Evolutionary conservation across 2,888 invertebrate species (phyloP), one percentile per base, ranked within the genome.

Genomic region (Drosophila ustulata): DNA sequence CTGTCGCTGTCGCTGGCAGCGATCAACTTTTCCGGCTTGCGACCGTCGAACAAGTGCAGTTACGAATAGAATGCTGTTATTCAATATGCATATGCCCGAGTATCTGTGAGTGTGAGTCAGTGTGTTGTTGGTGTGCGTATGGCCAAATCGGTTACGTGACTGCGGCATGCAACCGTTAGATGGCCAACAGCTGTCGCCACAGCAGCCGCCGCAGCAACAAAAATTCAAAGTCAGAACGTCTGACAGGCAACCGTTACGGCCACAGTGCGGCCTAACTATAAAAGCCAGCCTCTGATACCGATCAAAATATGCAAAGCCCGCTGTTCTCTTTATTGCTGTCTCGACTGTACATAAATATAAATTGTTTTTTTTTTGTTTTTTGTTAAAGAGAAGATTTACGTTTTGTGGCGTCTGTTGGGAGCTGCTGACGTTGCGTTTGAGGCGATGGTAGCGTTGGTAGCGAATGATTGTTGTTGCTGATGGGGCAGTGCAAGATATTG

Each of bases 81-180:
- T 78, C 82, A 82, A 82, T 82, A 84, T 82, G 82, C 87, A 87
- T 80, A 81, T 65, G 66, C 53, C 47, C 1, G 18, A 46, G 51
- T 66, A 13, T 49, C 41, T 65, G 47, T 39, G 11, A 1, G 5
- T 25, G 18, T 25, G 13, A 25, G 23, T 67, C 18, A 46, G 34
- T 64, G 65, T 59, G 64, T 51, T 59, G 43, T 56, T 50, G 74
- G 59, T 59, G 72, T 66, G 71, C 71, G 47, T 67, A 57, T 45
- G 34, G 34, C 34, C 56, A 72, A 81, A 81, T 84, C 84, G 82
- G 84, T 82, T 82, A 82, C 82, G 82, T 82, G 82, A 82, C 87
- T 84, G 73, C 59, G 71, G 79, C 71, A 66, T 65, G 63, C 37
- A 66, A 65, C 82, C 87, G 82, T 82, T 82, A 82, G 82, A 70